Conservation (phyloP, 2,113 vertebrate species). For the Chaetodon auriga region DNA sequence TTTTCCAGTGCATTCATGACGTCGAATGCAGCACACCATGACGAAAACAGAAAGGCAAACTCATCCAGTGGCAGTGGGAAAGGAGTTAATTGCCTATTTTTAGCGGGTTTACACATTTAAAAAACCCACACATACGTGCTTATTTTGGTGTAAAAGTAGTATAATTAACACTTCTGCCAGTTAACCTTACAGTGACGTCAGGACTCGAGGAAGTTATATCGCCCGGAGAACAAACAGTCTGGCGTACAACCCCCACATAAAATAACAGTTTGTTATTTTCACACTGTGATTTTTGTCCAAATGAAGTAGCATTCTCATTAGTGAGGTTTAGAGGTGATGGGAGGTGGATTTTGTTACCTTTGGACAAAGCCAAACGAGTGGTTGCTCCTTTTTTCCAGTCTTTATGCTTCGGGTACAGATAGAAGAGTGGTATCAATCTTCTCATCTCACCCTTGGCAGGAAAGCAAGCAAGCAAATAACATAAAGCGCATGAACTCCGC, state of each 20-base stretch:
- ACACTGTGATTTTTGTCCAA: neutral
- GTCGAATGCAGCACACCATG: too few species aligned
- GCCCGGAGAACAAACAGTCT: neutral
- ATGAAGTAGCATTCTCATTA: neutral
- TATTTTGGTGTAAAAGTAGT: too few species aligned
- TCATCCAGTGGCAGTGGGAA: too few species aligned
- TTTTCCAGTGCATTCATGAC: too few species aligned
- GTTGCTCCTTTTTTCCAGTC: neutral
- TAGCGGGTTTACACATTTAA: too few species aligned
- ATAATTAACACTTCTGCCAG: neutral
- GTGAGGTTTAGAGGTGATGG: neutral
- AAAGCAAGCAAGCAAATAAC: neutral
- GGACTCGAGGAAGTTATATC: neutral
- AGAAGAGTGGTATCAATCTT: neutral
- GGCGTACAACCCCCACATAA: neutral
- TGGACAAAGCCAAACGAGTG: neutral
- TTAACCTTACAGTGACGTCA: neutral
- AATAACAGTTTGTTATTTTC: neutral
- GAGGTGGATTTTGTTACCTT: neutral
- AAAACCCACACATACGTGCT: too few species aligned
- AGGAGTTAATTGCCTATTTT: too few species aligned
- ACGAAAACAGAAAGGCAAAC: too few species aligned
- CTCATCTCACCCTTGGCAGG: neutral
- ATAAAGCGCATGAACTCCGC: conserved; percentile 9
- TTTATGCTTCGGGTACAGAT: neutral